These are phyloP conservation scores for Aurelia aurita DNA, from an alignment of 30 jellyfish, hydroid and myxozoan species.

Conservation along the genomic window DNA sequence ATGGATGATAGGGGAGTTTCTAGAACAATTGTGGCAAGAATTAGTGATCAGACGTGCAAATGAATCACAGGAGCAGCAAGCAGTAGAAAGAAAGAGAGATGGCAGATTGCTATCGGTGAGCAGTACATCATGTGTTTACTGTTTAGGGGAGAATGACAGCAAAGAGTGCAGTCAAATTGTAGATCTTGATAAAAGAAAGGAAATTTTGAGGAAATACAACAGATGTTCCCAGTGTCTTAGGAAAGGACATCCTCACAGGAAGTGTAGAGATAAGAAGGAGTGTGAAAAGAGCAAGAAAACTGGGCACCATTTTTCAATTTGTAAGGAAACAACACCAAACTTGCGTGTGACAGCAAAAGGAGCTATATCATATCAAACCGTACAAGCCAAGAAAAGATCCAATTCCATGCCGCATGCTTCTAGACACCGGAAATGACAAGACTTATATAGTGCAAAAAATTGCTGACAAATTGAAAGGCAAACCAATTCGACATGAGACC, in stretches of 20 bases:
- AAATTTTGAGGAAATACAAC: conserved; percentile 27
- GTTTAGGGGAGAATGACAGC: conserved; percentile 41
- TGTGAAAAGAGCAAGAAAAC: conserved; percentile 39
- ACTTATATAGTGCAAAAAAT: conserved; percentile 35
- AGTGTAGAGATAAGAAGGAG: conserved; percentile 12
- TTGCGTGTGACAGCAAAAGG: not conserved
- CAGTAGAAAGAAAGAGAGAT: conserved; percentile 16
- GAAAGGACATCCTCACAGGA: conserved; percentile 35
- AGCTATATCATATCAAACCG: conserved; percentile 48
- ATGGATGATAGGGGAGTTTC: conserved; percentile 46
- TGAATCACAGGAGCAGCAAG: conserved; percentile 28
- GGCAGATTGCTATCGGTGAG: conserved; percentile 19
- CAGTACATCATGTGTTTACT: conserved; percentile 37
- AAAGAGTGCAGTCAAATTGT: conserved; percentile 28
- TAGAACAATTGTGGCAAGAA: conserved; percentile 38
- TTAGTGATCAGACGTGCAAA: conserved; percentile 15
- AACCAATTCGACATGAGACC: conserved; percentile 39
- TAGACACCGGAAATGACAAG: conserved; percentile 45
- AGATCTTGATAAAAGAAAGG: conserved; percentile 38
- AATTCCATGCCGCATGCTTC: conserved; percentile 26
- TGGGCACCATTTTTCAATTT: conserved; percentile 40
- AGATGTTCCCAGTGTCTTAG: conserved; percentile 44
- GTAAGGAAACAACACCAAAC: not conserved
- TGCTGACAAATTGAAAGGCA: conserved; percentile 39
- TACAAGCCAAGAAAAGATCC: conserved; percentile 28